These are phyloP conservation scores for Bombus huntii DNA, from an alignment of 1,140 invertebrate species.

Conservation along the genomic window DNA sequence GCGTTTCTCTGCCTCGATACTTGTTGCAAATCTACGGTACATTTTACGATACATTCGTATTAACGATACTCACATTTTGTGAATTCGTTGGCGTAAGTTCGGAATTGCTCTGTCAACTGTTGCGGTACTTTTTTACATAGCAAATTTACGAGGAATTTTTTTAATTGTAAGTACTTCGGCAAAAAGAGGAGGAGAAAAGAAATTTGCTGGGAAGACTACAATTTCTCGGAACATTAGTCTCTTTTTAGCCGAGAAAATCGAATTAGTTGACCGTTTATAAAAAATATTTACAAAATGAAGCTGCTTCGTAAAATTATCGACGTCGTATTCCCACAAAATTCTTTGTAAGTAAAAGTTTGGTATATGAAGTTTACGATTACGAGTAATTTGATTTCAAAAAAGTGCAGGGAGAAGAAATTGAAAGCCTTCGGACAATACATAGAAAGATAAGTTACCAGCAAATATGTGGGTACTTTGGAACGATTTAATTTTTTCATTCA, in stretches of 20 bases:
- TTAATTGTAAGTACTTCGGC: too few relatives aligned
- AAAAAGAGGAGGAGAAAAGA: not conserved
- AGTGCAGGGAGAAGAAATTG: not conserved
- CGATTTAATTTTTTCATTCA: not conserved
- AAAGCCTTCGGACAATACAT: not conserved
- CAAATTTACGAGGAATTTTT: not conserved
- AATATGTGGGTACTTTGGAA: not conserved
- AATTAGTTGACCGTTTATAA: constrained; percentile 13
- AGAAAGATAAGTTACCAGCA: not conserved
- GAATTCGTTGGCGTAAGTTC: not conserved
- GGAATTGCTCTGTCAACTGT: not conserved
- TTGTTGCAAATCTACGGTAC: too few relatives aligned
- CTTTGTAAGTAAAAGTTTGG: not conserved
- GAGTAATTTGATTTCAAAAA: not conserved
- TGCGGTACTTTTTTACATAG: not conserved
- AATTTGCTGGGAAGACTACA: not conserved
- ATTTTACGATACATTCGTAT: too few relatives aligned
- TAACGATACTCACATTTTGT: not conserved
- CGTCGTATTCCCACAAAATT: not conserved
- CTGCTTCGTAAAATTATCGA: not conserved
- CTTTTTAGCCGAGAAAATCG: not conserved
- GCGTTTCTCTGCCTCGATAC: not conserved
- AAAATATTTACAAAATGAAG: not conserved
- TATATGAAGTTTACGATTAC: too few relatives aligned
- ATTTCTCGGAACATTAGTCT: not conserved